Conservation (phyloP, 1,140 invertebrate genomes). For the Eurosta solidaginis region DNA sequence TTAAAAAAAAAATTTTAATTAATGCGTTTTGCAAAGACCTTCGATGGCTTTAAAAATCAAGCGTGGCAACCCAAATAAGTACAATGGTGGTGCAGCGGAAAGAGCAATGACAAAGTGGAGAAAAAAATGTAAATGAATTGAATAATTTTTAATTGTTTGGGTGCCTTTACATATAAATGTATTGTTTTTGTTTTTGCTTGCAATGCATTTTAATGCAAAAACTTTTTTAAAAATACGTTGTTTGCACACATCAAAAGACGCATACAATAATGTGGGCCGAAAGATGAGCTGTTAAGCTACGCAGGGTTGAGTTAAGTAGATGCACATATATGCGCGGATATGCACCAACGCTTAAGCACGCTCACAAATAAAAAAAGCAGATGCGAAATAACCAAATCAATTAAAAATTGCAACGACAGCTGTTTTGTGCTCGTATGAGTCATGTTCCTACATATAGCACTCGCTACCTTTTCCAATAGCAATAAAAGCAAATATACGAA, state of each 20-base stretch:
- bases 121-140: conserved; percentile 1
- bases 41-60: too few species aligned
- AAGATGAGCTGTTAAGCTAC: not conserved
- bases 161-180: not conserved
- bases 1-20: too few species aligned
- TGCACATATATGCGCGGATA: not conserved
- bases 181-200: not conserved
- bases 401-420: not conserved
- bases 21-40: too few species aligned
- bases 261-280: not conserved
- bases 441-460: not conserved
- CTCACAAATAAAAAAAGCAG: not conserved
- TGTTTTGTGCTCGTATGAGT: not conserved
- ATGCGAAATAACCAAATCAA: not conserved
- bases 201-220: not conserved
- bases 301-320: not conserved
- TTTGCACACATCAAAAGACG: not conserved
- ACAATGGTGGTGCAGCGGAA: not conserved
- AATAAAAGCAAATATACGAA: not conserved
- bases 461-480: not conserved
- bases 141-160: not conserved
- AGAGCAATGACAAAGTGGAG: not conserved
- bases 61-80: not conserved
- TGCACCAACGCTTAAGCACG: not conserved
- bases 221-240: not conserved